A percentile compares a stretch with the other conserved stretches of the same genome.
Conservation (phyloP, 2,797 vertebrate species). For the Silurus lanzhouensis region DNA sequence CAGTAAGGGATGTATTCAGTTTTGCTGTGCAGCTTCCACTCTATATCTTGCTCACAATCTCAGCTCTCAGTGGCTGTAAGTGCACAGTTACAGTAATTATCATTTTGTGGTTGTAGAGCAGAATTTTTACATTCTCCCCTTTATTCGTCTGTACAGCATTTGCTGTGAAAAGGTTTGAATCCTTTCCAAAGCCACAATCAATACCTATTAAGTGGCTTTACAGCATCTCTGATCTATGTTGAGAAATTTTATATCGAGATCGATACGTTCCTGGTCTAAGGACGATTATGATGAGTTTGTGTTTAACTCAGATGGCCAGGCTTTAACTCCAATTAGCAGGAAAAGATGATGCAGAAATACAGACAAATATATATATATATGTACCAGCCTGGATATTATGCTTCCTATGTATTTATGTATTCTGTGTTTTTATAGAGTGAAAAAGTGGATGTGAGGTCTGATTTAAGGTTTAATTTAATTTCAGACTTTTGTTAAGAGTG, state of each 20-base stretch:
- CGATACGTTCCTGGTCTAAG: slow-evolving; percentile 66
- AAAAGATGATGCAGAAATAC: neutral
- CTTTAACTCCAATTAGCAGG: neutral
- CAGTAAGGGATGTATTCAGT: slow-evolving; percentile 8
- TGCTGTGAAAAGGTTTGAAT: slow-evolving; percentile 61
- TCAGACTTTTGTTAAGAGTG: neutral
- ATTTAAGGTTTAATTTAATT: slow-evolving; percentile 38
- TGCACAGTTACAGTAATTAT: slow-evolving; percentile 3
- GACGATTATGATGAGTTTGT: slow-evolving; percentile 49
- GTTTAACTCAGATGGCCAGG: neutral
- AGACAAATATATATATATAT: too few species aligned
- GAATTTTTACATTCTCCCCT: slow-evolving; percentile 25
- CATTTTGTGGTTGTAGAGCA: slow-evolving; percentile 4
- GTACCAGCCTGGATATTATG: neutral
- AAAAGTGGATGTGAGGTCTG: neutral
- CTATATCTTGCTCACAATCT: neutral
- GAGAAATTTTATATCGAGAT: slow-evolving; percentile 72
- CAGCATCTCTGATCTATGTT: slow-evolving; percentile 67
- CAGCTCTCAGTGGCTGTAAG: neutral
- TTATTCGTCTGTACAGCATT: slow-evolving; percentile 41
- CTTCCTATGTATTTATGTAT: neutral
- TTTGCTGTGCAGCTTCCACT: neutral
- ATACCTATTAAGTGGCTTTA: slow-evolving; percentile 72
- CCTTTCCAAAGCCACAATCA: slow-evolving; percentile 69
- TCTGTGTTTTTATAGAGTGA: neutral